Evolutionary conservation across 1,140 invertebrate species (phyloP).

Genomic region (Pygmarrhopalites habei): DNA sequence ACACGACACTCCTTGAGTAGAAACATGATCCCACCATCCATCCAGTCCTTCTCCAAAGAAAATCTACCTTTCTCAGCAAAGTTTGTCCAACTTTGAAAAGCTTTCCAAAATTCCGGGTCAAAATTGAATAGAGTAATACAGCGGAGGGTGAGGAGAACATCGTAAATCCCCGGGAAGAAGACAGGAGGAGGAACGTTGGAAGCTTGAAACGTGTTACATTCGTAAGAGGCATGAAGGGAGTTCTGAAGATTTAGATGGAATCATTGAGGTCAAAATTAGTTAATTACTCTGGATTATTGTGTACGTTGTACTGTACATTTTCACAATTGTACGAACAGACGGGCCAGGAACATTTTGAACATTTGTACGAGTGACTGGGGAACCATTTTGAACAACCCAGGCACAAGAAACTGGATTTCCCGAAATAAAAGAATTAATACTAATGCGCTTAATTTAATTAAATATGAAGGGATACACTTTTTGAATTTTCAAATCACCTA

Average conservation of each 20-base stretch:
- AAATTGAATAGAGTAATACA: neutral
- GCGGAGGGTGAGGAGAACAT: neutral
- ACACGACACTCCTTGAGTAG: too few relatives aligned
- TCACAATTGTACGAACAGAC: conserved; percentile 3
- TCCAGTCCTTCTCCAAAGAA: too few relatives aligned
- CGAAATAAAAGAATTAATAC: too few relatives aligned
- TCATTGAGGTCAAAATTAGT: too few relatives aligned
- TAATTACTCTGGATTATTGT: too few relatives aligned
- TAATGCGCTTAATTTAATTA: too few relatives aligned
- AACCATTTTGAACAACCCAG: conserved; percentile 9
- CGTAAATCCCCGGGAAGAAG: neutral
- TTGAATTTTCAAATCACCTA: too few relatives aligned
- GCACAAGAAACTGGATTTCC: neutral
- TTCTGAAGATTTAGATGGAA: neutral
- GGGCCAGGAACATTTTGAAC: conserved; percentile 2
- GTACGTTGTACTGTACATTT: too few relatives aligned
- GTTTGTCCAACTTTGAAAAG: conserved; percentile 1
- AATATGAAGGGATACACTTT: too few relatives aligned
- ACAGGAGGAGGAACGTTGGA: neutral
- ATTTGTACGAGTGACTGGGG: neutral
- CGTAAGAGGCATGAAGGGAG: conserved; percentile 3
- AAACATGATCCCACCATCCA: too few relatives aligned
- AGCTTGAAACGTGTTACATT: neutral
- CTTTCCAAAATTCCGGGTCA: neutral
- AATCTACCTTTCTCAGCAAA: too few relatives aligned